Conservation (phyloP, 2,888 invertebrate genomes). For the Merodon equestris region DNA sequence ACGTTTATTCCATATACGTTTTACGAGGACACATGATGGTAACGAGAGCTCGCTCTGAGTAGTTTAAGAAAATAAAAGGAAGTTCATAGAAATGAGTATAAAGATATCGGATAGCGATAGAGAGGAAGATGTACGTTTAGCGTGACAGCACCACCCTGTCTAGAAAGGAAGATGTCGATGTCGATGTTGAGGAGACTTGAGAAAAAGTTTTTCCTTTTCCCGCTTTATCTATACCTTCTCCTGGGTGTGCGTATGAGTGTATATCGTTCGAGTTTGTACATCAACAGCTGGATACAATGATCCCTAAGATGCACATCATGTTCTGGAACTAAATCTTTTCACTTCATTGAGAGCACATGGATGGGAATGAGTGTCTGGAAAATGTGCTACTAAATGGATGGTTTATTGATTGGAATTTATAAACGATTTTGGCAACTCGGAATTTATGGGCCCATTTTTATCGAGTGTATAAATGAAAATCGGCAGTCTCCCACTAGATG, state of each 20-base stretch:
- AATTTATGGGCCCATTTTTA: too few species aligned
- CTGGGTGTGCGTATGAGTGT: too few species aligned
- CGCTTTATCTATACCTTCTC: constrained; percentile 11
- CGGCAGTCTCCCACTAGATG: too few species aligned
- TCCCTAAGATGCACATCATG: constrained; percentile 58
- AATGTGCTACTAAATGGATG: constrained; percentile 30
- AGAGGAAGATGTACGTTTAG: constrained; percentile 9
- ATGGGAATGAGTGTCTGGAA: not conserved
- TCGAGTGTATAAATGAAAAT: too few species aligned
- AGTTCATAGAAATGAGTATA: not conserved
- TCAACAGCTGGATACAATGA: constrained; percentile 58
- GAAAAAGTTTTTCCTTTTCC: constrained; percentile 19
- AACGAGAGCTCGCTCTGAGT: too few species aligned
- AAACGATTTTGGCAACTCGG: not conserved
- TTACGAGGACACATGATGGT: too few species aligned
- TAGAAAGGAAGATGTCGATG: constrained; percentile 46
- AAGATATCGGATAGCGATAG: too few species aligned
- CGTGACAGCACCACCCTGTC: constrained; percentile 55
- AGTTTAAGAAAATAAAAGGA: constrained; percentile 6
- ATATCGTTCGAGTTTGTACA: too few species aligned
- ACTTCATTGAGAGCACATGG: constrained; percentile 54
- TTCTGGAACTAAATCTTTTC: constrained; percentile 61
- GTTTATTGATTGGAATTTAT: constrained; percentile 32
- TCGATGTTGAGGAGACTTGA: constrained; percentile 40
- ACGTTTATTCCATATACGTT: constrained; percentile 52